These are phyloP conservation scores for Loris lydekkerianus DNA, from an alignment of 2,797 vertebrate species.

Conservation along the genomic window DNA sequence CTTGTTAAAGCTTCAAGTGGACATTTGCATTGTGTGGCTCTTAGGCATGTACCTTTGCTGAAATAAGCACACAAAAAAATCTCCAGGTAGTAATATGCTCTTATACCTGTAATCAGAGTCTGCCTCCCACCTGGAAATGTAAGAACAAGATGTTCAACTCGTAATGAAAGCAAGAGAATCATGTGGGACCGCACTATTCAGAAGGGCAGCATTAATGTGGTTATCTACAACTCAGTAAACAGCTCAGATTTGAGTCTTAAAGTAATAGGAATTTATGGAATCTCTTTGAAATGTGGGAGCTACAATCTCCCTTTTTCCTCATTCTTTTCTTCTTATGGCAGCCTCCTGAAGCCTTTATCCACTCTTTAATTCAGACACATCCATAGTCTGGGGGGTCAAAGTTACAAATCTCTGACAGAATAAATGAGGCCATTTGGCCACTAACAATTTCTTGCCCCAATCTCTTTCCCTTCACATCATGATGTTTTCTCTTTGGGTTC, in stretches of 20 bases:
- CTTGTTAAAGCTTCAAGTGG: conserved; percentile 56
- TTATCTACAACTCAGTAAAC: neutral
- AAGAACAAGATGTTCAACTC: conserved; percentile 33
- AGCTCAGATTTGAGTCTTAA: conserved; percentile 54
- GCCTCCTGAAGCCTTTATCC: neutral
- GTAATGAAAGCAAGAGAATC: conserved; percentile 16
- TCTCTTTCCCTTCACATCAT: neutral
- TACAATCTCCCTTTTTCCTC: neutral
- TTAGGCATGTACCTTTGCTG: conserved; percentile 33
- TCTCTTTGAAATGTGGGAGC: neutral
- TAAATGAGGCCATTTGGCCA: neutral
- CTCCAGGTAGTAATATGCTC: conserved; percentile 59
- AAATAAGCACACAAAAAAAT: conserved; percentile 42
- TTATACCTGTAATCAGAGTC: conserved; percentile 35
- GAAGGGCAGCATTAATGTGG: conserved; percentile 17
- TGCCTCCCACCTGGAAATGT: conserved; percentile 53
- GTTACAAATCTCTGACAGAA: neutral
- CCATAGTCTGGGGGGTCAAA: neutral
- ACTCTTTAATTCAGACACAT: neutral
- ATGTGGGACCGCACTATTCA: neutral
- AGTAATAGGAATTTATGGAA: neutral
- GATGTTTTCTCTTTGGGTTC: neutral
- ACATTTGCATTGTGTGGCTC: conserved; percentile 35
- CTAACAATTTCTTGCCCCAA: neutral
- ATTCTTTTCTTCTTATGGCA: neutral